These are phyloP conservation scores for Odobenus rosmarus DNA, from an alignment of 2,113 vertebrate species.

Conservation along the genomic window DNA sequence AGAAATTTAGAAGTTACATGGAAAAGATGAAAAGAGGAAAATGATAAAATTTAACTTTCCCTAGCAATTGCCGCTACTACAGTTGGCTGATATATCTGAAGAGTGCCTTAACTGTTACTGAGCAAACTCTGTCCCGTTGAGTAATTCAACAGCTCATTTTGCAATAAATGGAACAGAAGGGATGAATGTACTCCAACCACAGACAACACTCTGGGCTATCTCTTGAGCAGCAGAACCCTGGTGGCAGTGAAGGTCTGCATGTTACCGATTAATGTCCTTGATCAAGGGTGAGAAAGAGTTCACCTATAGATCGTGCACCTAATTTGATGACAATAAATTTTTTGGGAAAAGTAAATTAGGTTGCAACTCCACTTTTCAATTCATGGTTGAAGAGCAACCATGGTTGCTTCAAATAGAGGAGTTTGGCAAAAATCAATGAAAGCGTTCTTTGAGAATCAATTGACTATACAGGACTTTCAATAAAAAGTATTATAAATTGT, in stretches of 20 bases:
- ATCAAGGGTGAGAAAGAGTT: constrained; percentile 23
- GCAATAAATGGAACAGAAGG: neutral
- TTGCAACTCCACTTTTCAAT: neutral
- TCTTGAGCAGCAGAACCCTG: neutral
- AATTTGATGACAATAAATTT: neutral
- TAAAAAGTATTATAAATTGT: neutral
- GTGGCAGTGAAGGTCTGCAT: neutral
- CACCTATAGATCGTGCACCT: neutral
- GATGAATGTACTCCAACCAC: neutral
- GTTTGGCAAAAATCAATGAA: neutral
- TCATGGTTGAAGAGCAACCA: neutral
- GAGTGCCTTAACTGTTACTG: neutral
- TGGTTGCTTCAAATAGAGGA: neutral
- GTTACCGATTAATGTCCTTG: neutral
- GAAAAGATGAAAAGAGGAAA: constrained; percentile 30
- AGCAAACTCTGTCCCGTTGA: neutral
- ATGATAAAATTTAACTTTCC: neutral
- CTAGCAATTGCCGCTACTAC: neutral
- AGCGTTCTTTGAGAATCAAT: neutral
- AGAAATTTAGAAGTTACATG: neutral
- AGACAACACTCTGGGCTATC: neutral
- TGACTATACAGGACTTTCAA: neutral
- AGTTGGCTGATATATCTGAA: neutral
- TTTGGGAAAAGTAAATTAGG: neutral
- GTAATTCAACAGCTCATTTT: neutral